Evolutionary conservation across 2,797 vertebrate species (phyloP).

Genomic region (Fratercula arctica): DNA sequence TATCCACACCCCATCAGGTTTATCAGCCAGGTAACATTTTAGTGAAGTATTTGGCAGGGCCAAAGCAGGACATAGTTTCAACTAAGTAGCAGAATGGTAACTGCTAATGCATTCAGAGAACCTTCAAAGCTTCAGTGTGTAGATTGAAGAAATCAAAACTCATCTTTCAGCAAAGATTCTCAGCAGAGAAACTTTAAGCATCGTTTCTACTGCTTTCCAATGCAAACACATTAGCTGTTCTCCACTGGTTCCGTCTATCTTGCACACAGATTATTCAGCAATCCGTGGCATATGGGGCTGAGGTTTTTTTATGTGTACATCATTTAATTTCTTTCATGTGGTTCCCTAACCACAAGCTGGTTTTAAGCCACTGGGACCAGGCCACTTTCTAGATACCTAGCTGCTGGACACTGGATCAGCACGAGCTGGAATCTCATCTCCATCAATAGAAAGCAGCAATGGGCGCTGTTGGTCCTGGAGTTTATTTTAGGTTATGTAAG

Average conservation of each 20-base stretch:
- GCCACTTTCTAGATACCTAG: neutral
- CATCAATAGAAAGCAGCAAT: neutral
- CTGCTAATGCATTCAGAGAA: neutral
- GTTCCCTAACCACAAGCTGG: slow-evolving; percentile 1
- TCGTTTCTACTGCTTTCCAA: neutral
- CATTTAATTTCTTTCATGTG: neutral
- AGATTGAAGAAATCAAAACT: neutral
- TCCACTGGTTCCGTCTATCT: neutral
- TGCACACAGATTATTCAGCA: neutral
- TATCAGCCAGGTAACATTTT: neutral
- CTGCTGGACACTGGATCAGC: neutral
- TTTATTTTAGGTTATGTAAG: neutral
- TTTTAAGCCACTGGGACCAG: neutral
- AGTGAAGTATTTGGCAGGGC: neutral
- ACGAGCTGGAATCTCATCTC: neutral
- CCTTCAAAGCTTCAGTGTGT: neutral
- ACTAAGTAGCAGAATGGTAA: neutral
- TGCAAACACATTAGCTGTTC: neutral
- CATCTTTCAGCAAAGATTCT: neutral
- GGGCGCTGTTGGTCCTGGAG: neutral
- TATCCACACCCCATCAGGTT: neutral
- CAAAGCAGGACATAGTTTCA: neutral
- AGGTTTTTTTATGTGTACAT: neutral
- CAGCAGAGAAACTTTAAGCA: neutral
- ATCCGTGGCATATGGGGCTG: neutral